Evolutionary conservation across 2,797 vertebrate genomes (phyloP).

Genomic region (Amblyraja radiata): DNA sequence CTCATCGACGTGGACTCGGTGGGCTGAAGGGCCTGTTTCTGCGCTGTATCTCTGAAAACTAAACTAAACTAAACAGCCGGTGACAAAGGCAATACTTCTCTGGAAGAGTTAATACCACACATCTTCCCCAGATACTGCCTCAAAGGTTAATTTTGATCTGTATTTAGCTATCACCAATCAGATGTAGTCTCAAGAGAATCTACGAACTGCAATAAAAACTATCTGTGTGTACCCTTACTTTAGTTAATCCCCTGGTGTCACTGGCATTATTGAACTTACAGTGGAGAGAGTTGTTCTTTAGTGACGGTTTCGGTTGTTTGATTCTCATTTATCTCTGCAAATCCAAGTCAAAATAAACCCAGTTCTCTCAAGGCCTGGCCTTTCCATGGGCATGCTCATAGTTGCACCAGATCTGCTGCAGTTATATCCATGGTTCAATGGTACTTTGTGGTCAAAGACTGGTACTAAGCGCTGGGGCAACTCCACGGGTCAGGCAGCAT

Average conservation of each 20-base stretch:
- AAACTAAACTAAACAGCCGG: no score
- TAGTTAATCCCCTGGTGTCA: conserved; percentile 73
- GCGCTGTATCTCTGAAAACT: no score
- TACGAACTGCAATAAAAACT: conserved; percentile 53
- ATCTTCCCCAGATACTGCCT: conserved; percentile 15
- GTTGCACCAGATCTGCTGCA: conserved; percentile 64
- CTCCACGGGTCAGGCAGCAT: no score
- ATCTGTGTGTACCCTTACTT: conserved; percentile 60
- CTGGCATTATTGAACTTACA: conserved; percentile 72
- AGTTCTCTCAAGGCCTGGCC: conserved; percentile 68
- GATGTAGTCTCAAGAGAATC: conserved; percentile 70
- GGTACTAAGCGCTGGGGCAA: no score
- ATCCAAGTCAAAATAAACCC: conserved; percentile 72
- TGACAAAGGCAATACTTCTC: conserved; percentile 2
- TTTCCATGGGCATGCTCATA: conserved; percentile 77
- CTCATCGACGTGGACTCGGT: no score
- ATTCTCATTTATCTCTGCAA: conserved; percentile 73
- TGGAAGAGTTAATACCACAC: conserved; percentile 27
- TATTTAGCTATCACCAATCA: conserved; percentile 50
- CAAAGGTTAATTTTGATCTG: conserved; percentile 63
- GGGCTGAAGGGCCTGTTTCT: no score
- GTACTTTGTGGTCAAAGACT: no score
- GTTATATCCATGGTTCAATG: conserved; percentile 46
- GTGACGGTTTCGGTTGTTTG: conserved; percentile 64
- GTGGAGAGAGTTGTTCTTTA: conserved; percentile 62